These are phyloP conservation scores for Machimus atricapillus DNA, from an alignment of 2,888 invertebrate genomes.

Conservation along the genomic window DNA sequence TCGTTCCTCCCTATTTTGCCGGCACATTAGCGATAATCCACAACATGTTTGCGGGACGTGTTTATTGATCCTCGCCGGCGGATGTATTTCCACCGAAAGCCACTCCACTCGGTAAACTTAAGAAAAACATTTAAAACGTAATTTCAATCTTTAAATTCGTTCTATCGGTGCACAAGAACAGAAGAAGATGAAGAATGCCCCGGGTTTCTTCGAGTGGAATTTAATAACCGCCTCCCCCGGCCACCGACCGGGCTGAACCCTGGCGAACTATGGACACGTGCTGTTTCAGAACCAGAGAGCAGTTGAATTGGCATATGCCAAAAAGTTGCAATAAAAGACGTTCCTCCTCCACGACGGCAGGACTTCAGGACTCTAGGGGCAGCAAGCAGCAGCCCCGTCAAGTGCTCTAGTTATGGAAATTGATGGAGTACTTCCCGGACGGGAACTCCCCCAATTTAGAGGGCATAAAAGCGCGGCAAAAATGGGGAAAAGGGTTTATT, in stretches of 20 bases:
- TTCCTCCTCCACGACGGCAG: neutral
- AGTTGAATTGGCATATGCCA: conserved; percentile 37
- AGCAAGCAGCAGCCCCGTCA: neutral
- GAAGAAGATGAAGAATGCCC: neutral
- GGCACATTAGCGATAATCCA: conserved; percentile 31
- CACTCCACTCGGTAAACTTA: neutral
- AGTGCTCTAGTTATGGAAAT: conserved; percentile 16
- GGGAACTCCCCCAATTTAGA: neutral
- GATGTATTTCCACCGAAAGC: conserved; percentile 10
- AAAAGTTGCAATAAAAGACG: conserved; percentile 30
- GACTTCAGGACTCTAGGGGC: neutral
- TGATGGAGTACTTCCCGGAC: neutral
- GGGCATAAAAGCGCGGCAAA: neutral
- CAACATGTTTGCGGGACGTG: conserved; percentile 36
- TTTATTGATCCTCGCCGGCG: conserved; percentile 37
- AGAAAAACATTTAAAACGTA: neutral
- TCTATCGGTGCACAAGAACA: neutral
- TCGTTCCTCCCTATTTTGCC: conserved; percentile 7
- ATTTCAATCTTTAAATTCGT: conserved; percentile 10
- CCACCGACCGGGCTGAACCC: neutral
- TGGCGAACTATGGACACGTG: conserved; percentile 12
- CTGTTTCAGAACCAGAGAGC: neutral
- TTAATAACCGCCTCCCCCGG: conserved; percentile 22
- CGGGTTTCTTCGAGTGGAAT: conserved; percentile 17
- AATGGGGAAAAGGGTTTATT: neutral